Conservation (phyloP, 2,888 invertebrate genomes). For the Leistus spinibarbis region DNA sequence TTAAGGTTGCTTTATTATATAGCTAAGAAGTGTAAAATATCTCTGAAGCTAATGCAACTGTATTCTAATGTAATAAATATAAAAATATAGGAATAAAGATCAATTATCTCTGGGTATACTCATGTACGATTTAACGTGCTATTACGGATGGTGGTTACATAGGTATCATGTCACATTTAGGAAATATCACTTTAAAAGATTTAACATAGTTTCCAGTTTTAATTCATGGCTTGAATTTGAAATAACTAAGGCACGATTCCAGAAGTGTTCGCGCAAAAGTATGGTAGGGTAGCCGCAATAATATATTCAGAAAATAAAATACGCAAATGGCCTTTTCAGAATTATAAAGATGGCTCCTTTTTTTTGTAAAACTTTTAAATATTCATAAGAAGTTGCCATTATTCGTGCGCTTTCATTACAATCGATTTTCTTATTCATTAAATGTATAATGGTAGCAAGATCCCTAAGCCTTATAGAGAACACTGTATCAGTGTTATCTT, state of each 20-base stretch:
- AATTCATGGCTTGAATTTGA: background rate
- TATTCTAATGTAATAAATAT: background rate
- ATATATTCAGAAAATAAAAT: slow-evolving; percentile 23
- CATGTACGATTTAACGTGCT: background rate
- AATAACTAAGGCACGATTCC: background rate
- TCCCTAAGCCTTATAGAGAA: background rate
- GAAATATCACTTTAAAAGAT: background rate
- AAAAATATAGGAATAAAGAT: background rate
- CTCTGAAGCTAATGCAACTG: too few relatives aligned
- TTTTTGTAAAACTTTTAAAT: slow-evolving; percentile 24
- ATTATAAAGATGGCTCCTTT: slow-evolving; percentile 26
- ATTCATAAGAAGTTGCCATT: slow-evolving; percentile 19
- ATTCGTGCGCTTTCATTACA: slow-evolving; percentile 13
- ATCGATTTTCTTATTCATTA: slow-evolving; percentile 31
- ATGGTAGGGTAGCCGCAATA: slow-evolving; percentile 7
- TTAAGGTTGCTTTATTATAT: too few relatives aligned
- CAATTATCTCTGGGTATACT: background rate
- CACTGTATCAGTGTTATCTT: background rate
- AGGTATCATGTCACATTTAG: background rate
- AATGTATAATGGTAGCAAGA: background rate
- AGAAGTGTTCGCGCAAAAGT: slow-evolving; percentile 10
- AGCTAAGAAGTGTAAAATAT: too few relatives aligned
- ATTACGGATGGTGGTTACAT: background rate
- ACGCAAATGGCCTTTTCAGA: slow-evolving; percentile 27
- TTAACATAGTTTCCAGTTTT: background rate